Conservation (phyloP, 2,113 vertebrate genomes). For the Indri indri region DNA sequence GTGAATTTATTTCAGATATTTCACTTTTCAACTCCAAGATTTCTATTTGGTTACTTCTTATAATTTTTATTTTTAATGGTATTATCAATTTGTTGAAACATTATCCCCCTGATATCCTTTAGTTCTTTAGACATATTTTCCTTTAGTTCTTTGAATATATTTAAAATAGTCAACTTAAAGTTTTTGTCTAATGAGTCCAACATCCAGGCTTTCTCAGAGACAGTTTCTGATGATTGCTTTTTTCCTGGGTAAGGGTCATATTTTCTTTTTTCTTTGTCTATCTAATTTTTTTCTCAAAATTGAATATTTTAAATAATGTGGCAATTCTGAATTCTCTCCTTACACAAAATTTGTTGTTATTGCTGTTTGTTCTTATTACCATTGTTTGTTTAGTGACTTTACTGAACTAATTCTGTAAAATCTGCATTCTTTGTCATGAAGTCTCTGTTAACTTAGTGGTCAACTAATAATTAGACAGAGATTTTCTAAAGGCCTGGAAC, state of each 20-base stretch:
- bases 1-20: background rate
- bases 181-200: background rate
- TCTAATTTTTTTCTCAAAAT: background rate
- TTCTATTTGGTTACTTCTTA: background rate
- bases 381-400: background rate
- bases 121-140: background rate
- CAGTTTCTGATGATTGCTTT: background rate
- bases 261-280: background rate
- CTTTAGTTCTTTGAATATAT: background rate
- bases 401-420: background rate
- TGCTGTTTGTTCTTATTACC: background rate
- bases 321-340: background rate
- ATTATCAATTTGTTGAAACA: background rate
- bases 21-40: background rate
- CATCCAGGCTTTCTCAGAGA: background rate
- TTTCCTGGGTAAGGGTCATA: background rate
- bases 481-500: background rate
- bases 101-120: background rate
- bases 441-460: background rate
- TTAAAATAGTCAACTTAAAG: conserved; percentile 9
- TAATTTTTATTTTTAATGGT: background rate
- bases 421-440: background rate
- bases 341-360: background rate
- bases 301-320: background rate
- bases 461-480: background rate